Percentiles rank a stretch among this genome's conserved stretches.
Conservation (phyloP, 35 echinoderm and acorn worm genomes). For the Ophioderma brevispina region DNA sequence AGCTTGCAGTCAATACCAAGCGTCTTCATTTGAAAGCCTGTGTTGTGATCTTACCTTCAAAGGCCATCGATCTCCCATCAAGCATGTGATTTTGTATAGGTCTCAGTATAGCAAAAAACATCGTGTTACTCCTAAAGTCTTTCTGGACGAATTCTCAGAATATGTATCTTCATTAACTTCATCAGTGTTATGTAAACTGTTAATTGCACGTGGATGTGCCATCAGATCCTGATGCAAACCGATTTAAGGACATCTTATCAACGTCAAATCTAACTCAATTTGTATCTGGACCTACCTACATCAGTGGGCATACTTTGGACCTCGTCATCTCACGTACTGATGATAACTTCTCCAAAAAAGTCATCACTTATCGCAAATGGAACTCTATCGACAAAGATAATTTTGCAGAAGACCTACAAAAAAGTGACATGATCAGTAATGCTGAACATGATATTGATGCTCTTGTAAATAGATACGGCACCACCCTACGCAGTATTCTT, state of each 20-base stretch:
- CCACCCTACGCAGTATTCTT: neutral
- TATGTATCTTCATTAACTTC: slow-evolving; percentile 20
- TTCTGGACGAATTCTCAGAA: slow-evolving; percentile 37
- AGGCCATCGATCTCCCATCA: neutral
- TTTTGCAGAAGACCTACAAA: neutral
- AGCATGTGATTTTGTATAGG: slow-evolving; percentile 17
- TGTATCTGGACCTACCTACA: slow-evolving; percentile 19
- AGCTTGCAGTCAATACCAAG: neutral
- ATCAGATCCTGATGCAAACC: neutral
- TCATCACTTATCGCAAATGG: slow-evolving; percentile 17
- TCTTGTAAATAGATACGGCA: neutral
- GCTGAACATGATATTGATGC: neutral
- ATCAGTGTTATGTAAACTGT: slow-evolving; percentile 3
- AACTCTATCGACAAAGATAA: neutral
- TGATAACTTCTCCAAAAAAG: slow-evolving; percentile 3
- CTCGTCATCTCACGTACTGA: slow-evolving; percentile 6
- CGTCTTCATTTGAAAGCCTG: slow-evolving; percentile 6
- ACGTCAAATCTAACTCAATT: slow-evolving; percentile 10
- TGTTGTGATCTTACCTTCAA: slow-evolving; percentile 28
- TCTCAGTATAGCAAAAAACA: slow-evolving; percentile 1
- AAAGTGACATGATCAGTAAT: slow-evolving; percentile 12
- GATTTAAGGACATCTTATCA: slow-evolving; percentile 1
- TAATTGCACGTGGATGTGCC: slow-evolving; percentile 20
- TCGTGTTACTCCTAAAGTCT: neutral
- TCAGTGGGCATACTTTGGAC: slow-evolving; percentile 16